Evolutionary conservation across 2,888 invertebrate genomes (phyloP).

Genomic region (Perithous albicinctus): DNA sequence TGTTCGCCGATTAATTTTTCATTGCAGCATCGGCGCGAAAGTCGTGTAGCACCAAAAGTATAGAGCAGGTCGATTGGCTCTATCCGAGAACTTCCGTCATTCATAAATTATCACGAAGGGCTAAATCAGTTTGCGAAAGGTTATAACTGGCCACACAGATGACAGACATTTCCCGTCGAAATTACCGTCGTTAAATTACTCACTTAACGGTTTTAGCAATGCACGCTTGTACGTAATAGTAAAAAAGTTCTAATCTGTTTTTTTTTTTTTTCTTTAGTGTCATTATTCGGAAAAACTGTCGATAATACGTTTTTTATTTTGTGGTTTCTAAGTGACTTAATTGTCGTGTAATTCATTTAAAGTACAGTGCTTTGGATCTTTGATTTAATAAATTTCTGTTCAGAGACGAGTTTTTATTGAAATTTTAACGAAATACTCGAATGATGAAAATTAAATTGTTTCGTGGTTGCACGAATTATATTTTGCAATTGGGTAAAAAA

Average conservation of each 20-base stretch:
- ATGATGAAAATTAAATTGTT: no score
- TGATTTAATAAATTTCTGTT: no score
- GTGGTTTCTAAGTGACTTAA: no score
- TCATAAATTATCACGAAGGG: slow-evolving; percentile 54
- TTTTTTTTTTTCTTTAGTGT: neutral
- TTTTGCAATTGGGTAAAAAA: no score
- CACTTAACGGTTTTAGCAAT: slow-evolving; percentile 38
- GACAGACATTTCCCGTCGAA: slow-evolving; percentile 51
- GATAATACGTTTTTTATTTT: no score
- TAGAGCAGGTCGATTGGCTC: slow-evolving; percentile 33
- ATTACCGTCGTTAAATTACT: slow-evolving; percentile 44
- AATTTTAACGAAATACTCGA: no score
- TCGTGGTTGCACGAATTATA: no score
- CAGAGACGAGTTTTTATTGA: no score
- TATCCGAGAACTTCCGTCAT: slow-evolving; percentile 47
- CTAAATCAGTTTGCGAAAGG: slow-evolving; percentile 16
- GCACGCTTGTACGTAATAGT: neutral
- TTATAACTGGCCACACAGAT: slow-evolving; percentile 33
- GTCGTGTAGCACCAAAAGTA: neutral
- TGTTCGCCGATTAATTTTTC: slow-evolving; percentile 55
- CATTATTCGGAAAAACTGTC: neutral
- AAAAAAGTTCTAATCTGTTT: neutral
- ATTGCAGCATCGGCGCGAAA: slow-evolving; percentile 18
- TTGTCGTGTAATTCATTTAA: no score
- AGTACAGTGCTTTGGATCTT: no score